Base-by-base conservation (phyloP, 2,113 vertebrate genomes). In the Nettapus auritus region DNA sequence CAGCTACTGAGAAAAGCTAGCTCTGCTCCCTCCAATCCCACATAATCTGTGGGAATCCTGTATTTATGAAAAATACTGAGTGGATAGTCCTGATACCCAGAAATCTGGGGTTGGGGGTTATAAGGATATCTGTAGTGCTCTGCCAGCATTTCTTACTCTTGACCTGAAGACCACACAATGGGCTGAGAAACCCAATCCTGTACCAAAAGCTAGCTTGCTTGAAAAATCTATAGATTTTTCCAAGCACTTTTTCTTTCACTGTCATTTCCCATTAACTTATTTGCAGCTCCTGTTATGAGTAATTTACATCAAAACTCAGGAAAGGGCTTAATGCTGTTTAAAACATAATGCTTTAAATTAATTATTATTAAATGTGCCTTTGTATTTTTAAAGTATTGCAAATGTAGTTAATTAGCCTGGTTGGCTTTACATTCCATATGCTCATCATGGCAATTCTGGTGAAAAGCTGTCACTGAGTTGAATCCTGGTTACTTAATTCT, bases 101-200 rank as follows among this genome's bases (percentile, higher is more conserved):
- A 57, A 92, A 70, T 20, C 15, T 4, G 48, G 28, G 52, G 40
- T 28, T 62, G 31, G n/a, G 52, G 28, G 53, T 11, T 28, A 21
- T 21, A 42, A 9, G 31, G 23, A 12, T 46, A 33, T 25, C n/a
- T 26, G 9, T 55, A 48, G 23, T 36, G 14, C 5, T 91, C 34
- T 64, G 14, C 28, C 33, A 75, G 34, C 13, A 17, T 34, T 68
- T 63, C 57, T 94, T 62, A 46, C 83, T 75, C 55, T 29, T 85
- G 81, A 88, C 81, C 73, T 44, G 62, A 79, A 55, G 84, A 94
- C 89, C 74, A 85, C 63, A 94, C 28, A 92, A 62, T 36, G 57
- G 46, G 70, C 44, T 82, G 75, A 73, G 87, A 91, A 94, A 95
- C 91, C 20, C 13, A 88, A 90, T 46, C 71, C 57, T 73, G 50